Evolutionary conservation across 1,140 invertebrate genomes (phyloP).

Genomic region (Camponotus vicinus): DNA sequence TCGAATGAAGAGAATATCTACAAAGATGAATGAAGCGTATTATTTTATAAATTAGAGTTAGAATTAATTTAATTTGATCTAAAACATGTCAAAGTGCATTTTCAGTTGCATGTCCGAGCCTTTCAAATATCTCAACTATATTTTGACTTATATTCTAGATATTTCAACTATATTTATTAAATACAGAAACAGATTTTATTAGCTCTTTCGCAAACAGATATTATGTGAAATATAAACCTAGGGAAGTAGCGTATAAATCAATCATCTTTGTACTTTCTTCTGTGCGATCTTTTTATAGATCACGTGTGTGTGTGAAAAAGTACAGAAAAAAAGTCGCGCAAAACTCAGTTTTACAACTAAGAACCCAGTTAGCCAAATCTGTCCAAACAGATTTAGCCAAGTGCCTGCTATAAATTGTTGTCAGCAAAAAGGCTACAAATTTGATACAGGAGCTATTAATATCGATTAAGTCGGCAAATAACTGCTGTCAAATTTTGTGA

Average conservation of each 20-base stretch:
- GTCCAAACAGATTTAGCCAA: too few species aligned
- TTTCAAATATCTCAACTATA: constrained; percentile 10
- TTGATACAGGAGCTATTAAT: too few species aligned
- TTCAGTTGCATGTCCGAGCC: constrained; percentile 6
- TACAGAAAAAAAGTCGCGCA: background rate
- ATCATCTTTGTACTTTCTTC: constrained; percentile 36
- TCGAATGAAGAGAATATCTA: constrained; percentile 4
- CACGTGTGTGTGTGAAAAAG: background rate
- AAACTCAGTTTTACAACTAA: background rate
- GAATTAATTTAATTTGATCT: background rate
- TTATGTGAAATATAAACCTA: constrained; percentile 38
- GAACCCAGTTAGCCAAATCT: too few species aligned
- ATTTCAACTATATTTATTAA: constrained; percentile 29
- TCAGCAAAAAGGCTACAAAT: too few species aligned
- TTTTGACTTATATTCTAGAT: background rate
- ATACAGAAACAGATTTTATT: constrained; percentile 24
- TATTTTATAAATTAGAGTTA: background rate
- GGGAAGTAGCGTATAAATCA: constrained; percentile 33
- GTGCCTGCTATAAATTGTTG: too few species aligned
- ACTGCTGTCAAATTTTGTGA: too few species aligned
- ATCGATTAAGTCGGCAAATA: too few species aligned
- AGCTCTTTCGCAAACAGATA: constrained; percentile 5
- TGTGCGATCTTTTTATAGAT: constrained; percentile 38
- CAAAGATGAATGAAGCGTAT: background rate
- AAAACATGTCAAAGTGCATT: background rate